These are phyloP conservation scores for Propithecus perrieri DNA, from an alignment of 2,797 vertebrate genomes.

Conservation along the genomic window DNA sequence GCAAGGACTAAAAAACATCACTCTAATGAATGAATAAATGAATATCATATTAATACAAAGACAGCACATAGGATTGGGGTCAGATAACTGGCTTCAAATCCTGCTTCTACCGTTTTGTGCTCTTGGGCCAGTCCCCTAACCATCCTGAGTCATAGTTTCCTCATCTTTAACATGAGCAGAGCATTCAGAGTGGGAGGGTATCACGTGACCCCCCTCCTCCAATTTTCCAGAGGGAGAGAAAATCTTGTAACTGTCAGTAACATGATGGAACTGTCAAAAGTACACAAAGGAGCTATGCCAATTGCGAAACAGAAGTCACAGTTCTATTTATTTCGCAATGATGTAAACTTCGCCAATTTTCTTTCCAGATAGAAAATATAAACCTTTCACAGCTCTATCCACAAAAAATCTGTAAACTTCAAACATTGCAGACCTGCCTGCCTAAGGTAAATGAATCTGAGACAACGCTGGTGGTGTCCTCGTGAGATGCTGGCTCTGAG, in stretches of 20 bases:
- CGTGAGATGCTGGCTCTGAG: neutral
- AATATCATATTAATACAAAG: neutral
- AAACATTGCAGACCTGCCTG: neutral
- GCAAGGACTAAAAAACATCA: neutral
- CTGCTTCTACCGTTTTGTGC: neutral
- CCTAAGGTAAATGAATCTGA: neutral
- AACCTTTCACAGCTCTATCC: neutral
- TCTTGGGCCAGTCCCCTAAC: neutral
- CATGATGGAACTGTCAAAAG: neutral
- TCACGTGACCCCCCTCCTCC: neutral
- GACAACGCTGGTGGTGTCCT: neutral
- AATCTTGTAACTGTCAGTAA: slow-evolving; percentile 27
- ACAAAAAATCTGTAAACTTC: slow-evolving; percentile 29
- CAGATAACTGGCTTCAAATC: neutral
- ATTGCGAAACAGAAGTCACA: slow-evolving; percentile 21
- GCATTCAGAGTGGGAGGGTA: neutral
- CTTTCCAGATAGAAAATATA: neutral
- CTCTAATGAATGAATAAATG: neutral
- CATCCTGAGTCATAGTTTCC: neutral
- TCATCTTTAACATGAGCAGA: neutral
- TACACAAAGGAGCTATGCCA: neutral
- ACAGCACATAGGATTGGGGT: neutral
- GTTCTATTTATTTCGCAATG: slow-evolving; percentile 47
- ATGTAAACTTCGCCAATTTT: slow-evolving; percentile 27
- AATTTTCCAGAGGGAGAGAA: neutral